These are phyloP conservation scores for Burhinus oedicnemus DNA, from an alignment of 2,113 vertebrate genomes.

Conservation along the genomic window DNA sequence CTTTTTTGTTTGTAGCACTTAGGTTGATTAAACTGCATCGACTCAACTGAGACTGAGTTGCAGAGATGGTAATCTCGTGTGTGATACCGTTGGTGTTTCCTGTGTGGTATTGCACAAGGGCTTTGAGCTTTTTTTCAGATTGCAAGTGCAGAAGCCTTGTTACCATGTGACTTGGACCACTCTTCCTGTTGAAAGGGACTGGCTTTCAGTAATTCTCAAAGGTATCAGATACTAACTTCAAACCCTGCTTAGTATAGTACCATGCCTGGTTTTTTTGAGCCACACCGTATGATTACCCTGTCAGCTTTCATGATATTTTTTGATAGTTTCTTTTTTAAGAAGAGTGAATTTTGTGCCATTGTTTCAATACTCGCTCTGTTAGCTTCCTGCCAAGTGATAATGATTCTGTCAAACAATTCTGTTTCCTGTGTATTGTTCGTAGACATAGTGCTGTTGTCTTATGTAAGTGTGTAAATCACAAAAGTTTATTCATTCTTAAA, in stretches of 20 bases:
- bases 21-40: background rate
- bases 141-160: background rate
- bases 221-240: background rate
- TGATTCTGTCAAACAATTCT: background rate
- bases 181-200: background rate
- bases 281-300: background rate
- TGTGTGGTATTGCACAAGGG: background rate
- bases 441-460: background rate
- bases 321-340: background rate
- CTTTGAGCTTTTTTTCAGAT: background rate
- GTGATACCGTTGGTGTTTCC: background rate
- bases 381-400: background rate
- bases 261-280: fast-evolving
- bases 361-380: background rate
- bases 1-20: background rate
- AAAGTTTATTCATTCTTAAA: background rate
- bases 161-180: background rate
- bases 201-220: background rate
- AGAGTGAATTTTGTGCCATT: background rate
- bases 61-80: background rate
- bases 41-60: background rate
- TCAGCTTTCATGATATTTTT: background rate
- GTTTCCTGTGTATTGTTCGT: background rate
- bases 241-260: background rate
- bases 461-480: background rate